Base-by-base conservation (phyloP, 2,888 invertebrate species). In the Patella caerulea region DNA sequence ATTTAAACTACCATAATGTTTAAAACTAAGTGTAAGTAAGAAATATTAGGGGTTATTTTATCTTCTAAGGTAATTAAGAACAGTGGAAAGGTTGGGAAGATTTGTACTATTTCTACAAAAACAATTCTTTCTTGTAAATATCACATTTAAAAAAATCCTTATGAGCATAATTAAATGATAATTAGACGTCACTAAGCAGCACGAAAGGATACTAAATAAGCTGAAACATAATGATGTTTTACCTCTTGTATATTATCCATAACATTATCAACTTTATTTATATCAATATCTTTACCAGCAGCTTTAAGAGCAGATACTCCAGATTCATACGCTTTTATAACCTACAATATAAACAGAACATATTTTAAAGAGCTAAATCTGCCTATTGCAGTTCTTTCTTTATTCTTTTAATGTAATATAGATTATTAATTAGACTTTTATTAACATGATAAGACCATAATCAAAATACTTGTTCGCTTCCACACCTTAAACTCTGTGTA, bases 221-320 rank as follows among this genome's bases (percentile, higher is more conserved):
- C 45, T 45, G 45, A 45, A 45, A 45, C 9, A 45, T 45, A 45
- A 34, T 34, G 45, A 45, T 45, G 45, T 45, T 45, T 75, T 71
- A 84, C 84, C 80, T 83, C 82, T 17, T 82, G 81, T 15, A 83
- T 73, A 55, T 83, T 76, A 72, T 83, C 83, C 73, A 83, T 73
- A 29, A 81, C 80, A 65, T 79, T 74, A 71, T 83, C 83, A 34
- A 79, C 82, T 74, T 78, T 79, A 34, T 82, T 81, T 15, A 78
- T 59, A 17, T 73, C 78, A n/a, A 79, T 17, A 0, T 82, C 74
- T 76, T 79, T 71, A 71, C 80, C 80, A 34, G 81, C 7, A 29
- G 73, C 19, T 45, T 77, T 81, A 34, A 84, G 76, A 14, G 79
- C 80, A 54, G 72, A 71, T 52, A 82, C 71, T 12, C 83, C 84